Conservation (phyloP, 2,888 invertebrate species). For the Hirtodrosophila cameraria region DNA sequence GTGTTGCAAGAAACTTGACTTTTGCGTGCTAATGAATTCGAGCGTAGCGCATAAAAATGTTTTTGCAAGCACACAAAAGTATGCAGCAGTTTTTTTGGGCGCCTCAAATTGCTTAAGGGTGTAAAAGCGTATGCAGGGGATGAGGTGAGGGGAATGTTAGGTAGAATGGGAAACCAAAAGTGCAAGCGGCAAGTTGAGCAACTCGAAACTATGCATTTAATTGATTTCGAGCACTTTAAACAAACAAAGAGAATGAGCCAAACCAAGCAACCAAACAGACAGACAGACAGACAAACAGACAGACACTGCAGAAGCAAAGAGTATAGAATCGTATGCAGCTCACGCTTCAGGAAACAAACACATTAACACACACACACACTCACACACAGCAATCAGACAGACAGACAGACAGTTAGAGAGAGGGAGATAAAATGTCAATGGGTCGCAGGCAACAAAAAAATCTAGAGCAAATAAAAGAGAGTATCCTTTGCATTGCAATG, state of each 20-base stretch:
- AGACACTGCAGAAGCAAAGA: neutral
- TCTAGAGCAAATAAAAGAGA: constrained; percentile 1
- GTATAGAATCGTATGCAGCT: constrained; percentile 33
- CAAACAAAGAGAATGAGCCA: constrained; percentile 41
- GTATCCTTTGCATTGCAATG: constrained; percentile 7
- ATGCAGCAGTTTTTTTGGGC: constrained; percentile 47
- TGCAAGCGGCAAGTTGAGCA: constrained; percentile 52
- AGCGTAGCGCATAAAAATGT: constrained; percentile 73
- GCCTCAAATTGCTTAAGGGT: neutral
- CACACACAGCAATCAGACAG: neutral
- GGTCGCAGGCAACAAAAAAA: constrained; percentile 20
- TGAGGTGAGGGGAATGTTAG: neutral
- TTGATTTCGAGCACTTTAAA: constrained; percentile 71
- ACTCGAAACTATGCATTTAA: constrained; percentile 78
- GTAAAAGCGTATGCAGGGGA: neutral
- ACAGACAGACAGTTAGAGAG: neutral
- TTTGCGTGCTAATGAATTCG: constrained; percentile 74
- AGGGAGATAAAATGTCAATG: constrained; percentile 36
- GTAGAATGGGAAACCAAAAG: constrained; percentile 9
- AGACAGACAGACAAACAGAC: neutral
- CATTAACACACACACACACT: constrained; percentile 53
- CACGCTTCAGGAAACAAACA: constrained; percentile 63
- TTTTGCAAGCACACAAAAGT: constrained; percentile 60
- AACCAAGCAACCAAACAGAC: constrained; percentile 15
- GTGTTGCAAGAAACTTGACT: constrained; percentile 36